A percentile compares a stretch with the other conserved stretches of the same genome.
Conservation (phyloP, 2,113 vertebrate genomes). For the Rhinopomastus cyanomelas region DNA sequence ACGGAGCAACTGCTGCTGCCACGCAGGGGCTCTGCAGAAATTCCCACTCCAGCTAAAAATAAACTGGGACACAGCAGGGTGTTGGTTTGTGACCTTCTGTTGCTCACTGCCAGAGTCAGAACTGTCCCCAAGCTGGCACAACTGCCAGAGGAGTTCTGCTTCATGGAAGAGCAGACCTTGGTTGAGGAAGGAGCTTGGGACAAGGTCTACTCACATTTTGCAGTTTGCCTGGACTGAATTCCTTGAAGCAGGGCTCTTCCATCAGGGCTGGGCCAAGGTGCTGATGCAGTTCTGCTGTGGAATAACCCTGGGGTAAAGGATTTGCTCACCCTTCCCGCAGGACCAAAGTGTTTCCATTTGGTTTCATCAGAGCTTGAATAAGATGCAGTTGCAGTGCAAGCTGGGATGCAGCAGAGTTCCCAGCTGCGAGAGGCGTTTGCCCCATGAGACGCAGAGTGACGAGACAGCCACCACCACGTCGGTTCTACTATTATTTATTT, state of each 20-base stretch:
- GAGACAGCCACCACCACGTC: constrained; percentile 68
- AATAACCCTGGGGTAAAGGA: fast-evolving
- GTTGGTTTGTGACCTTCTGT: not conserved
- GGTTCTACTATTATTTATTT: constrained; percentile 92
- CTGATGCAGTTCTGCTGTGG: fast-evolving
- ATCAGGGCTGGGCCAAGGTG: not conserved
- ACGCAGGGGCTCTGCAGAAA: fast-evolving
- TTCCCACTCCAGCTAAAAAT: not conserved
- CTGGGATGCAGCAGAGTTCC: not conserved
- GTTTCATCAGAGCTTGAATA: not conserved
- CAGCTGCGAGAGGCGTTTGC: not conserved
- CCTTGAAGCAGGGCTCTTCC: not conserved
- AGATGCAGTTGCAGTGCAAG: fast-evolving
- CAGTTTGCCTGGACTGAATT: not conserved
- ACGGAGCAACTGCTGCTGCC: not conserved
- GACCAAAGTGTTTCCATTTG: fast-evolving
- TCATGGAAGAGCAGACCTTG: no score
- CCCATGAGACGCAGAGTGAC: not conserved
- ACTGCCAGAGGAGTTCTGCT: fast-evolving
- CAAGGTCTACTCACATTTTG: fast-evolving
- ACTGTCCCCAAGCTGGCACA: fast-evolving
- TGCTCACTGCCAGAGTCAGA: fast-evolving
- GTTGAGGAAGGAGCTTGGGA: fast-evolving
- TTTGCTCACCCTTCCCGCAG: fast-evolving
- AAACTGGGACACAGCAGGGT: fast-evolving